Evolutionary conservation across 2,888 invertebrate genomes (phyloP).

Genomic region (Cheilosia urbana): DNA sequence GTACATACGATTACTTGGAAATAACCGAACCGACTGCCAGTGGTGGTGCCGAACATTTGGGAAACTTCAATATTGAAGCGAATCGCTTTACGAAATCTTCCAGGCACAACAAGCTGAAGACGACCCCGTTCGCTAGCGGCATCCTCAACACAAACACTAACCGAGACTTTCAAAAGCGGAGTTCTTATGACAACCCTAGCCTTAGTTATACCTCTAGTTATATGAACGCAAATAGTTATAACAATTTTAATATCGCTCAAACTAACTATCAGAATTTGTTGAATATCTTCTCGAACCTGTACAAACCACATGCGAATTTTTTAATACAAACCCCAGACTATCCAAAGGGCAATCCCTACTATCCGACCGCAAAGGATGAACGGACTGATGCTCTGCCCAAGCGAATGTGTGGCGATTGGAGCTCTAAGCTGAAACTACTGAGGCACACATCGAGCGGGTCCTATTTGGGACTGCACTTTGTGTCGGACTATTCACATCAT

Average conservation of each 20-base stretch:
- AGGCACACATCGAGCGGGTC: slow-evolving; percentile 87
- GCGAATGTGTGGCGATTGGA: slow-evolving; percentile 92
- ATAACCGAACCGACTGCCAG: slow-evolving; percentile 84
- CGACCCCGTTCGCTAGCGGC: slow-evolving; percentile 53
- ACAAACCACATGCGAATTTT: slow-evolving; percentile 79
- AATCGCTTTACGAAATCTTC: slow-evolving; percentile 76
- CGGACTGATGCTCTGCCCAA: slow-evolving; percentile 80
- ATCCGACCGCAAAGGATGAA: slow-evolving; percentile 64
- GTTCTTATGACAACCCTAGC: slow-evolving; percentile 74
- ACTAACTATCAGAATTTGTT: slow-evolving; percentile 79
- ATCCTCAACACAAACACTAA: slow-evolving; percentile 67
- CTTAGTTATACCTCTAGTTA: slow-evolving; percentile 75
- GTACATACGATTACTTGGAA: slow-evolving; percentile 91
- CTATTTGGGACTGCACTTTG: slow-evolving; percentile 88
- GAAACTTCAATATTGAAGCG: slow-evolving; percentile 75
- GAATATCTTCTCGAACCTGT: slow-evolving; percentile 79
- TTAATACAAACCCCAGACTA: slow-evolving; percentile 80
- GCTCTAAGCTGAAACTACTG: slow-evolving; percentile 89
- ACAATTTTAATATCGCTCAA: slow-evolving; percentile 79
- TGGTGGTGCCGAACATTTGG: slow-evolving; percentile 42
- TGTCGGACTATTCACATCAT: slow-evolving; percentile 91
- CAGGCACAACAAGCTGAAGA: slow-evolving; percentile 73
- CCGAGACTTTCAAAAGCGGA: slow-evolving; percentile 74
- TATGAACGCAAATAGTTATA: slow-evolving; percentile 77
- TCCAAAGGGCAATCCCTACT: slow-evolving; percentile 79